phyloP scores from a whole-genome alignment of 2,797 vertebrate species.

The Botia almorhae region DNA sequence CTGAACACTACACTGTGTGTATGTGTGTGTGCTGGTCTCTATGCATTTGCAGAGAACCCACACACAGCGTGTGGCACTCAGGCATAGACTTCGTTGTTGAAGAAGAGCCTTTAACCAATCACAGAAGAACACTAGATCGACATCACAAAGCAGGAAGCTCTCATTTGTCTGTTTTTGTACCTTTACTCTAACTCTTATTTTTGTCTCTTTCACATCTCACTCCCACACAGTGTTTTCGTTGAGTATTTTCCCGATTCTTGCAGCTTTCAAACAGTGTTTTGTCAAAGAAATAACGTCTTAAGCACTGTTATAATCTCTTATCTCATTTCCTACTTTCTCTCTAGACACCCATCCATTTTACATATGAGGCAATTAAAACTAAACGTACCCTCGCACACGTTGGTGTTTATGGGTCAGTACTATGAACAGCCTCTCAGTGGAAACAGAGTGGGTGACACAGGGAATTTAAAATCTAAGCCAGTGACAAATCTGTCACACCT shows the following conservation, averaged over 20 bases:
- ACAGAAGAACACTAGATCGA: constrained; percentile 33
- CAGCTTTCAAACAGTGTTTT: constrained; percentile 28
- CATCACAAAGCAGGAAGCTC: constrained; percentile 43
- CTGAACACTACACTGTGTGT: constrained; percentile 44
- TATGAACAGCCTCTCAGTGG: constrained; percentile 24
- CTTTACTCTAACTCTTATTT: constrained; percentile 23
- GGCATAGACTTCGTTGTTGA: constrained; percentile 42
- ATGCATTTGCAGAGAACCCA: constrained; percentile 9
- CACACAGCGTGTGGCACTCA: constrained; percentile 30
- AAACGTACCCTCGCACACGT: constrained; percentile 23
- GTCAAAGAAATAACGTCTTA: constrained; percentile 27
- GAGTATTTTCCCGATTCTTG: constrained; percentile 7
- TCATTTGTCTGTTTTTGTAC: constrained; percentile 22
- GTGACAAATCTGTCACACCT: constrained; percentile 10
- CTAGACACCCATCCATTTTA: constrained; percentile 30
- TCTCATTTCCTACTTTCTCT: constrained; percentile 24
- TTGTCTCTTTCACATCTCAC: constrained; percentile 36
- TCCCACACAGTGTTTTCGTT: constrained; percentile 37
- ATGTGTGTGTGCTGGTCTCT: constrained; percentile 28
- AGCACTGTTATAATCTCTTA: constrained; percentile 27
- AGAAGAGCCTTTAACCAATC: constrained; percentile 40
- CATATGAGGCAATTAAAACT: constrained; percentile 29
- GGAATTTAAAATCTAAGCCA: constrained; percentile 23
- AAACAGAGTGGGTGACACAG: constrained; percentile 27
- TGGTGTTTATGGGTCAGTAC: constrained; percentile 38